Base-by-base conservation (phyloP, 2,113 vertebrate genomes). In the Ochotona princeps region DNA sequence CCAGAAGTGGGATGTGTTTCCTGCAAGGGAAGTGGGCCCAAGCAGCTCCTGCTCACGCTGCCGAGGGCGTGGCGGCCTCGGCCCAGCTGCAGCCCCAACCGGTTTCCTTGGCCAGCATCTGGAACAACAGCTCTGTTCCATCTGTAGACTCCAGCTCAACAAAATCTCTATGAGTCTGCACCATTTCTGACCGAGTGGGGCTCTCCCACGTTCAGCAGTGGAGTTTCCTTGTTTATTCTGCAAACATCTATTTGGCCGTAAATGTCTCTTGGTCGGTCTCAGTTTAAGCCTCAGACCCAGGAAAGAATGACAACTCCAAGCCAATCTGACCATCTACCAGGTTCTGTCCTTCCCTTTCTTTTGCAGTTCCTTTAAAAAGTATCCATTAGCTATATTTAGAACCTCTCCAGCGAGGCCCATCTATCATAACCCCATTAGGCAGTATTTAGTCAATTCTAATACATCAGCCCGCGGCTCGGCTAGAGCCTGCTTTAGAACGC, bases 361-460 rank as follows among this genome's bases (percentile, higher is more conserved):
- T 83, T 66, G 60, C 75, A 60, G 84, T 35, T 81, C 35, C 49
- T 85, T 91, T 66, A 17, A 86, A 93, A 92, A 83, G 13, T 74
- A 82, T 70, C 49, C 69, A 85, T 90, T 66, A 74, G 74, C 69
- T 90, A 35, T 92, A 86, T 96, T 92, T 92, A 92, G 67, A 89
- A 90, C 94, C 66, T 12, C 92, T 75, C 38, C 54, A 88, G 4
- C 25, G 26, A 90, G 7, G 30, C 4, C 38, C 85, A 93, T 74
- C 80, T 38, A 94, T 95, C 74, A 89, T 12, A 94, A 76, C 44
- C 32, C 44, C 83, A 95, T 70, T 87, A 89, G 74, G 69, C 44
- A 67, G 87, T 89, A 87, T 69, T 93, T 90, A 93, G 73, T 83
- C 74, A 95, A 86, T 92, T 86, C 88, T 96, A 90, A 93, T 83